These are phyloP conservation scores for Protomyctophum bolini DNA, from an alignment of 2,113 vertebrate genomes.

Conservation along the genomic window DNA sequence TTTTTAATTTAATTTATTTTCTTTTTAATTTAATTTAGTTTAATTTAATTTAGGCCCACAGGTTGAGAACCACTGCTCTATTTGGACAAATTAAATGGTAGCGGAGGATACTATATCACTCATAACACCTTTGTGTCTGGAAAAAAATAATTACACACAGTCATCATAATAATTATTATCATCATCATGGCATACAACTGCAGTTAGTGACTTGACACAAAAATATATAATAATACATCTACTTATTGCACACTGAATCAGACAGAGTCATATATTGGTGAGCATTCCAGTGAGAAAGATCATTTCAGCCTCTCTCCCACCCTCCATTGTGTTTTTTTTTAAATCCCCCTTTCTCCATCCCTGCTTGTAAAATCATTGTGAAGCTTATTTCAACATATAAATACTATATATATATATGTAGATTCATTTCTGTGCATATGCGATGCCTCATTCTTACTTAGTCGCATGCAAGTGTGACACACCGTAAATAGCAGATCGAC, in stretches of 20 bases:
- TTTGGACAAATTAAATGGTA: slow-evolving; percentile 37
- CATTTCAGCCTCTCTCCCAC: slow-evolving; percentile 1
- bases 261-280: slow-evolving; percentile 65
- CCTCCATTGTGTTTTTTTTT: neutral
- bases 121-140: slow-evolving; percentile 53
- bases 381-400: slow-evolving; percentile 72
- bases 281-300: slow-evolving; percentile 72
- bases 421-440: slow-evolving; percentile 34
- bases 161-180: slow-evolving; percentile 40
- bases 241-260: slow-evolving; percentile 79
- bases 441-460: neutral
- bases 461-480: slow-evolving; percentile 3
- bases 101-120: slow-evolving; percentile 33
- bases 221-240: slow-evolving; percentile 75
- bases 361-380: slow-evolving; percentile 60
- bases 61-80: no score
- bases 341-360: slow-evolving; percentile 24
- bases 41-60: no score
- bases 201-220: slow-evolving; percentile 74
- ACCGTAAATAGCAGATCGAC: neutral
- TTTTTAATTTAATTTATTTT: no score
- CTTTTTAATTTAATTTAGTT: no score
- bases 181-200: slow-evolving; percentile 63
- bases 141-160: slow-evolving; percentile 38
- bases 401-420: slow-evolving; percentile 28